Evolutionary conservation across 2,797 vertebrate species (phyloP), one percentile per base, ranked within the genome.

Genomic region (Gambusia yucatana): DNA sequence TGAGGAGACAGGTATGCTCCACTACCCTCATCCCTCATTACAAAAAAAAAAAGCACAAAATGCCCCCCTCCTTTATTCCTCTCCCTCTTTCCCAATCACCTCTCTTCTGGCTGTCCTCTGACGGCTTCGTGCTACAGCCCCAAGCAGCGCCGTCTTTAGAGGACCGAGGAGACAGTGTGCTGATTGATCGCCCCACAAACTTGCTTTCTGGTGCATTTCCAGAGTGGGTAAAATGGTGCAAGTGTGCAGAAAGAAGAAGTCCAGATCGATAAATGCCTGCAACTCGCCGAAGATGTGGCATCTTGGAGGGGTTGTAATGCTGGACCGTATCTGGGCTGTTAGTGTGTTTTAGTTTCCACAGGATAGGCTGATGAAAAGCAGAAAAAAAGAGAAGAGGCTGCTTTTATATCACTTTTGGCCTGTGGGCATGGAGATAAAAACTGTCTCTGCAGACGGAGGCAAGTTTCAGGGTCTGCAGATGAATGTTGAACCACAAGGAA

Each of bases 1-100:
- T 91, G 81, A 86, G 82, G 82, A 93, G 87, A 85, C 86, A 92
- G 91, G 90, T 90, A 93, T 20, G 86, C 87, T 91, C 81, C 84
- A 82, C 83, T 81, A 67, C 70, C 79, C 77, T 84, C 81, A 87
- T 89, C 79, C 85, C 48, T 79, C 39, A 73, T 84, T 90, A 83
- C 74, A 83, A 44, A 44, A 44, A 43, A 43, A 89, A 88, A n/a
- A 90, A 84, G 76, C 90, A 85, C 75, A 89, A 90, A 76, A 59
- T 80, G 81, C 28, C 22, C 22, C 77, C 84, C 69, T 86, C 69
- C 71, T 3, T 59, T 83, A 57, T 71, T 48, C 73, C 47, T 73
- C 72, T 78, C 61, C 65, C 25, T 84, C 74, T 84, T 77, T 77
- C 78, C 70, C 73, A 75, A 69, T 82, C 77, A 33, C 79, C 78